Evolutionary conservation across 2,888 invertebrate genomes (phyloP).

Genomic region (Anoncus sp.): DNA sequence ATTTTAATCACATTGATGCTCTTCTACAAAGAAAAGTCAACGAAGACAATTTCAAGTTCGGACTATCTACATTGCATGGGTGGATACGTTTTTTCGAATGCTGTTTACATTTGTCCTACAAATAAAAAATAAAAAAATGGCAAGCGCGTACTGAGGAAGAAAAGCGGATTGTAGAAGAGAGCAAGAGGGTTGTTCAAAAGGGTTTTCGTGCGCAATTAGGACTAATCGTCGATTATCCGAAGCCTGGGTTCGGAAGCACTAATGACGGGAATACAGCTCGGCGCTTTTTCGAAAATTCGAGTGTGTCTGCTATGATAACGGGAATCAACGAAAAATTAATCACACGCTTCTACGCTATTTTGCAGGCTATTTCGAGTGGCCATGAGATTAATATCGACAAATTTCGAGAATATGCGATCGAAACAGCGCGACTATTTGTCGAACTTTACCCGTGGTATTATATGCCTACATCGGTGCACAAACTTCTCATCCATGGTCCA

Average conservation of each 20-base stretch:
- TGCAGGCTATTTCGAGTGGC: slow-evolving; percentile 59
- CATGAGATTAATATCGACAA: slow-evolving; percentile 54
- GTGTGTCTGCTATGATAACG: slow-evolving; percentile 43
- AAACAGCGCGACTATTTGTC: slow-evolving; percentile 14
- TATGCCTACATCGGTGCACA: slow-evolving; percentile 14
- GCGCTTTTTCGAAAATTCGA: slow-evolving; percentile 54
- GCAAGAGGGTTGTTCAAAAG: slow-evolving; percentile 7
- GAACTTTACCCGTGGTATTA: slow-evolving; percentile 9
- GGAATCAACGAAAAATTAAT: slow-evolving; percentile 50
- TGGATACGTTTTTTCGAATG: slow-evolving; percentile 66
- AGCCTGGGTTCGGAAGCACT: slow-evolving; percentile 57
- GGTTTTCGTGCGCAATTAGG: slow-evolving; percentile 52
- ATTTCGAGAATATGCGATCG: slow-evolving; percentile 54
- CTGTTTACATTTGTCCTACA: slow-evolving; percentile 59
- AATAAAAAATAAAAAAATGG: slow-evolving; percentile 55
- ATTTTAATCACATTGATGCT: slow-evolving; percentile 58
- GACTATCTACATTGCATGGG: slow-evolving; percentile 57
- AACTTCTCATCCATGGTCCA: slow-evolving; percentile 5
- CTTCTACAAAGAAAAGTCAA: slow-evolving; percentile 30
- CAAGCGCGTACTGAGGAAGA: slow-evolving; percentile 47
- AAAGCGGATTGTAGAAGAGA: slow-evolving; percentile 25
- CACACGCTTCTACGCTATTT: slow-evolving; percentile 50
- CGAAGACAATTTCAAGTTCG: slow-evolving; percentile 44
- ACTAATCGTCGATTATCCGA: slow-evolving; percentile 58
- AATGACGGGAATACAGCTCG: slow-evolving; percentile 61